Evolutionary conservation across 2,113 vertebrate species (phyloP).

Genomic region (Pollachius pollachius): DNA sequence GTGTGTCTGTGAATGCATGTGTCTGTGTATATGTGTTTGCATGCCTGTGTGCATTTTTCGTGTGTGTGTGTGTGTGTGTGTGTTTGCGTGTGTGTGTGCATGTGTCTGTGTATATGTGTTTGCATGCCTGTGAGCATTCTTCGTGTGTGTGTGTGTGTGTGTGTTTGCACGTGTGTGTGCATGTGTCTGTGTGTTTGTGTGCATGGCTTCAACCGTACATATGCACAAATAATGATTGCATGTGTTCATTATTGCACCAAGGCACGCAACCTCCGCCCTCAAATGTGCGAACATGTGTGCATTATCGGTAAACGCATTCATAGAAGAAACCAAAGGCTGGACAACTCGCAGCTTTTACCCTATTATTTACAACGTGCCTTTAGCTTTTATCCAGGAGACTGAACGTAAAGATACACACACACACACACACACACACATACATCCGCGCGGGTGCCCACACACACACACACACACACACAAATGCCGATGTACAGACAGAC

Average conservation of each 20-base stretch:
- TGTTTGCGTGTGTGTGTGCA: too few relatives aligned
- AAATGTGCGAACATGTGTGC: too few relatives aligned
- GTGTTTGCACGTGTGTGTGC: too few relatives aligned
- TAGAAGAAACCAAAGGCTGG: slow-evolving; percentile 3
- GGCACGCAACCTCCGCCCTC: too few relatives aligned
- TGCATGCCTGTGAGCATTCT: too few relatives aligned
- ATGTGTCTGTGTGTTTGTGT: not conserved
- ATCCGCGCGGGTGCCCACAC: not conserved
- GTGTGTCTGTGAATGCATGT: slow-evolving; percentile 6
- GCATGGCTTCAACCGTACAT: not conserved
- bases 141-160: slow-evolving; percentile 3
- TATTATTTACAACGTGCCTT: slow-evolving; percentile 12
- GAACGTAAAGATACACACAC: slow-evolving; percentile 3
- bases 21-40: not conserved
- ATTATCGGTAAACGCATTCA: too few relatives aligned
- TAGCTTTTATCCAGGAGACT: not conserved
- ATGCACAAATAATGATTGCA: too few relatives aligned
- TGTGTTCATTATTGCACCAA: too few relatives aligned
- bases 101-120: not conserved
- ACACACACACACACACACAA: not conserved
- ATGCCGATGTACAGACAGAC: not conserved
- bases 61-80: slow-evolving; percentile 7
- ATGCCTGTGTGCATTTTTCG: not conserved
- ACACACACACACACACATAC: not conserved
- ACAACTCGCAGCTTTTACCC: slow-evolving; percentile 10